Evolutionary conservation across 1,140 invertebrate genomes (phyloP).

Genomic region (Leptinotarsa defecta): DNA sequence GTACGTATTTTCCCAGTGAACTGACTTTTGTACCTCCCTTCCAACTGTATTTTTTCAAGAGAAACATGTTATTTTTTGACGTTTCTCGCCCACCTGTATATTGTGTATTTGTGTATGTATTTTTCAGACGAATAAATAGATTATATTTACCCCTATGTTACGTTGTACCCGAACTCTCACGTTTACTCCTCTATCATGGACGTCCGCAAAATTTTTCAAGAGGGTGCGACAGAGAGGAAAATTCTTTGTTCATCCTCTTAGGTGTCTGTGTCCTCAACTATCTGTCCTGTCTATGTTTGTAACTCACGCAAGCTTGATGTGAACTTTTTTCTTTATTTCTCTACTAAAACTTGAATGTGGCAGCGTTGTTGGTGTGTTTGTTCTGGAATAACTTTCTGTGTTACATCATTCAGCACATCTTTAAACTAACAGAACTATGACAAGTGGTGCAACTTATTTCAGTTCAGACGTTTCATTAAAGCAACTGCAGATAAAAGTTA

Average conservation of each 20-base stretch:
- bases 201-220: background rate
- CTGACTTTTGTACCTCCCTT: slow-evolving; percentile 21
- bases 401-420: slow-evolving; percentile 1
- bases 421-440: background rate
- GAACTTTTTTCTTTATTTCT: background rate
- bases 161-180: background rate
- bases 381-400: background rate
- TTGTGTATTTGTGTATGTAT: slow-evolving; percentile 47
- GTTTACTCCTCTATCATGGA: background rate
- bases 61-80: slow-evolving; percentile 46
- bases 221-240: background rate
- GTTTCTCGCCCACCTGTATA: slow-evolving; percentile 46
- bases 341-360: background rate
- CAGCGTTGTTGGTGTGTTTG: background rate
- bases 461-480: no score
- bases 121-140: background rate
- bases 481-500: no score
- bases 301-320: slow-evolving; percentile 21
- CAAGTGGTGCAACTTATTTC: background rate
- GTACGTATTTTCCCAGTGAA: background rate
- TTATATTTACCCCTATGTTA: slow-evolving; percentile 32
- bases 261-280: slow-evolving; percentile 19
- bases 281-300: slow-evolving; percentile 30
- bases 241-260: slow-evolving; percentile 3
- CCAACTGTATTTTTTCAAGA: slow-evolving; percentile 31